Percentiles rank a stretch among this genome's conserved stretches.
phyloP scores from a whole-genome alignment of 2,113 vertebrate genomes.

The Urocynchramus pylzowi region DNA sequence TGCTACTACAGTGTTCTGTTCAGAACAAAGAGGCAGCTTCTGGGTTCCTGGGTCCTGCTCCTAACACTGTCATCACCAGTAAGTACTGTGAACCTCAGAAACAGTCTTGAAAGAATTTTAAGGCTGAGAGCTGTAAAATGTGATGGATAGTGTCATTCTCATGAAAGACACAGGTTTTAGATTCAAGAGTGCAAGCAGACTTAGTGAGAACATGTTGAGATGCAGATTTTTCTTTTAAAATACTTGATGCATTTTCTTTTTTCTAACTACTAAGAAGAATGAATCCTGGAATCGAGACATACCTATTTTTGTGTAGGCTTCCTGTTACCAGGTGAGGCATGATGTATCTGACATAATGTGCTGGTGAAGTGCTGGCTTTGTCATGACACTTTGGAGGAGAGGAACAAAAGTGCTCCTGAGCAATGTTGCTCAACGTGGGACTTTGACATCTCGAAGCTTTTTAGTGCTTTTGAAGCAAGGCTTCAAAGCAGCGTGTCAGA shows the following conservation, averaged over 20 bases:
- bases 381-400: not conserved
- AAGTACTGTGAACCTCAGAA: not conserved
- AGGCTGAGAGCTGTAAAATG: not conserved
- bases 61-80: accelerated
- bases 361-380: not conserved
- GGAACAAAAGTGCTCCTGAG: not conserved
- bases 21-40: not conserved
- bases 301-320: not conserved
- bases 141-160: not conserved
- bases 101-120: not conserved
- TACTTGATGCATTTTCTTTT: not conserved
- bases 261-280: not conserved
- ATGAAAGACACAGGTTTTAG: not conserved
- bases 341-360: not conserved
- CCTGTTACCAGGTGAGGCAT: not conserved
- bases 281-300: not conserved
- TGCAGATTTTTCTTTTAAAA: not conserved
- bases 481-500: not conserved
- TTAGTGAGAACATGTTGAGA: not conserved
- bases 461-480: slow-evolving; percentile 21
- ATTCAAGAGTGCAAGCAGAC: not conserved
- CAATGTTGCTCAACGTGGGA: not conserved
- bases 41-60: not conserved
- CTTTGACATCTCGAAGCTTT: slow-evolving; percentile 15
- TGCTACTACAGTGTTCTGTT: not conserved